Evolutionary conservation across 1,140 invertebrate species (phyloP).

Genomic region (Rhagoletis pomonella): DNA sequence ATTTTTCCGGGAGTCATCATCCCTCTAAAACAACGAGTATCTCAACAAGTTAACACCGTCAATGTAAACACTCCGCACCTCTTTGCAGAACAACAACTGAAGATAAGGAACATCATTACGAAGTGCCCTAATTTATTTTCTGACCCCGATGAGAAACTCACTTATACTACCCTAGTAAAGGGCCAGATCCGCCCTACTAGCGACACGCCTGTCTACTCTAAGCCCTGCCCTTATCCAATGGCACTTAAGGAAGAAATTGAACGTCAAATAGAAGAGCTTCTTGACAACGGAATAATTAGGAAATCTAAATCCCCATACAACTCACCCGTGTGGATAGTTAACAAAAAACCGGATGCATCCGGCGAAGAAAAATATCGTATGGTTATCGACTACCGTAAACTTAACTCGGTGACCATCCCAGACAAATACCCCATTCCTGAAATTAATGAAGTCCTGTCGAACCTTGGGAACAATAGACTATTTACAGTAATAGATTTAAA

Average conservation of each 20-base stretch:
- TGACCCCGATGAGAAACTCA: slow-evolving; percentile 24
- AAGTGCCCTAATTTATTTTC: slow-evolving; percentile 46
- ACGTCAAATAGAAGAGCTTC: slow-evolving; percentile 63
- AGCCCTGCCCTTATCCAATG: slow-evolving; percentile 61
- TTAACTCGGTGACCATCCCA: slow-evolving; percentile 67
- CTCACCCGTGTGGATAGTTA: slow-evolving; percentile 59
- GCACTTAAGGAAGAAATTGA: slow-evolving; percentile 61
- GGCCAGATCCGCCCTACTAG: slow-evolving; percentile 53
- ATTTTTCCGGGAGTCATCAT: not conserved
- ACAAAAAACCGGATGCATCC: slow-evolving; percentile 56
- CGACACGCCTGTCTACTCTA: slow-evolving; percentile 56
- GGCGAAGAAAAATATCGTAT: slow-evolving; percentile 67
- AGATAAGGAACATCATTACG: slow-evolving; percentile 25
- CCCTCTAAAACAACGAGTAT: not conserved
- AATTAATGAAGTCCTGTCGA: slow-evolving; percentile 74
- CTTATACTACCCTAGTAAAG: slow-evolving; percentile 48
- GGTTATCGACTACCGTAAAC: slow-evolving; percentile 68
- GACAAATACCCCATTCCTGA: slow-evolving; percentile 76
- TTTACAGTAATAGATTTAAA: slow-evolving; percentile 75
- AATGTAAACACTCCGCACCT: slow-evolving; percentile 10
- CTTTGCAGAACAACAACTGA: slow-evolving; percentile 17
- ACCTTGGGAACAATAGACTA: slow-evolving; percentile 68
- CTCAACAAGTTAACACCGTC: slow-evolving; percentile 46
- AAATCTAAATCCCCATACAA: slow-evolving; percentile 62
- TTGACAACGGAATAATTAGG: slow-evolving; percentile 64